Base-by-base conservation (phyloP, 2,888 invertebrate genomes). In the Acronicta alni region DNA sequence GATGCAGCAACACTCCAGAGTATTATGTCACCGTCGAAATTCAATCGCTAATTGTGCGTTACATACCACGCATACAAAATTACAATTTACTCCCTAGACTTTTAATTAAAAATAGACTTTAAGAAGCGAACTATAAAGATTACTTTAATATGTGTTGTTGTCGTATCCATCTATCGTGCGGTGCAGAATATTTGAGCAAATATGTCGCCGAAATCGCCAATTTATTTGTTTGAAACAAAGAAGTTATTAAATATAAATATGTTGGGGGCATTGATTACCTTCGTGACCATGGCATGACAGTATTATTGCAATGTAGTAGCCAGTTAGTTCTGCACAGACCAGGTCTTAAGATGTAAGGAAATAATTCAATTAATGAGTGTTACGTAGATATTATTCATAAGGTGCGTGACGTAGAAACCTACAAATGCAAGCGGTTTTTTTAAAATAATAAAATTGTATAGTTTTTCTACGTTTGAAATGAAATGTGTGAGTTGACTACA, bases 41-140 rank as follows among this genome's bases (percentile, higher is more conserved):
- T 61, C 65, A 65, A 72, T 65, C 51, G 38, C 59, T 74, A 73
- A 72, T 72, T 62, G 49, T 55, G n/a, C 39, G 41, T 41, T 18
- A 54, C 43, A 48, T 46, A 15, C 48, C 18, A 55, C 56, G 65
- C 65, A 72, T 72, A 59, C 72, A 38, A 42, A 73, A 73, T 66
- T 47, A 74, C 66, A 38, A 44, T 57, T 69, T 57, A 59, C 43
- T 46, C 26, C 45, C 4, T 18, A 10, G 8, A 23, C 14, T 26
- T 3, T 3, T 47, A 41, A 8, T 46, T 20, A 15, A 54, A 72
- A 20, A 18, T 39, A 30, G 8, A 62, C 54, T 32, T 26, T 61
- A 41, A 2, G 0, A 0, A 0, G 0, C 8, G 0, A 0, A 2
- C 7, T 3, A 41, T 20, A 60, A 14, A 42, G 30, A n/a, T n/a